A percentile compares a stretch with the other conserved stretches of the same genome.
These are phyloP conservation scores for Corythaeola cristata DNA, from an alignment of 2,113 vertebrate genomes.

Conservation along the genomic window DNA sequence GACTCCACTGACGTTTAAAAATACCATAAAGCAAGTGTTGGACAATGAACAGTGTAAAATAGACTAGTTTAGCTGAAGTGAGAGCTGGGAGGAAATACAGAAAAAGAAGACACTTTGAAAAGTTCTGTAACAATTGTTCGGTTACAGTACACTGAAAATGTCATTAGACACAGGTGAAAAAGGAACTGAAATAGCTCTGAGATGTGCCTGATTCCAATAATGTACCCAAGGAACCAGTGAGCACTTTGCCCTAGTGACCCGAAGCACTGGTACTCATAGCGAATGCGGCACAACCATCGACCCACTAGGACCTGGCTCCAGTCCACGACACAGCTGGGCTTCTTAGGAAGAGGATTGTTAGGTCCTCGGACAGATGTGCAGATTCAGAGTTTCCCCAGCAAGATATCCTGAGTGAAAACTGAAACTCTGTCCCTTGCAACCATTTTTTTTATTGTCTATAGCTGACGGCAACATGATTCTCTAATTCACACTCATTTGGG, in stretches of 20 bases:
- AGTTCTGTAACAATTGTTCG: background rate
- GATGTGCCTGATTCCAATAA: background rate
- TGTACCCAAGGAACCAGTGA: background rate
- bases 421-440: background rate
- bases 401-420: background rate
- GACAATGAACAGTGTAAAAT: background rate
- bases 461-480: accelerated
- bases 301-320: background rate
- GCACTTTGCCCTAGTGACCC: background rate
- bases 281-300: background rate
- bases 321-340: background rate
- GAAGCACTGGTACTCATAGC: accelerated
- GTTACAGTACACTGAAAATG: background rate
- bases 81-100: background rate
- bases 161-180: background rate
- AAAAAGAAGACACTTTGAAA: background rate
- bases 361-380: background rate
- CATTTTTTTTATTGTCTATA: background rate
- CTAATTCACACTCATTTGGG: background rate
- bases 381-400: background rate
- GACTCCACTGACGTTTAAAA: background rate
- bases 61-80: background rate
- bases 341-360: background rate
- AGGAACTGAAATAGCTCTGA: background rate
- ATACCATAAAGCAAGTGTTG: background rate